A percentile compares a stretch with the other conserved stretches of the same genome.
phyloP scores from a whole-genome alignment of 2,888 invertebrate genomes.

The Abscondita cerata region DNA sequence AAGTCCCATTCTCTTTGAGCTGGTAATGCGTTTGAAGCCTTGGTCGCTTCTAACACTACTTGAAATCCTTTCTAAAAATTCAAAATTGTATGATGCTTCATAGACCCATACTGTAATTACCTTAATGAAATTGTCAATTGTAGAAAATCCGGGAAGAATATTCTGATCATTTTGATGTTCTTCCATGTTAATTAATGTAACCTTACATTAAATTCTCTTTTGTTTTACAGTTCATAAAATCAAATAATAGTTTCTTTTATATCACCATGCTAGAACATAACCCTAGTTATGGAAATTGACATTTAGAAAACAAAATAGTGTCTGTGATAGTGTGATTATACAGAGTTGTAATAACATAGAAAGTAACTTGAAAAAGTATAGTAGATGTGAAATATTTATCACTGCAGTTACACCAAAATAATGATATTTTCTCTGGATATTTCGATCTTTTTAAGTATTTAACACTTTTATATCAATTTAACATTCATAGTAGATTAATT shows the following conservation, averaged over 20 bases:
- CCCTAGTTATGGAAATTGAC: neutral
- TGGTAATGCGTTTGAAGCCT: constrained; percentile 75
- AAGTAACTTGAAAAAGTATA: too few relatives aligned
- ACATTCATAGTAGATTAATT: too few relatives aligned
- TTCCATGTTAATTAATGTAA: neutral
- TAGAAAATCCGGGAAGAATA: constrained; percentile 42
- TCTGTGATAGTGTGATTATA: too few relatives aligned
- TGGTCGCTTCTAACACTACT: constrained; percentile 71
- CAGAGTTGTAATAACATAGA: too few relatives aligned
- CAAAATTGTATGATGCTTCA: constrained; percentile 29
- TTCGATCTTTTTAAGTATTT: too few relatives aligned
- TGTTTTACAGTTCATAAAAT: too few relatives aligned
- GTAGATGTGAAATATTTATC: too few relatives aligned
- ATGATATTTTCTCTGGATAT: too few relatives aligned
- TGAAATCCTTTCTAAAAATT: constrained; percentile 69
- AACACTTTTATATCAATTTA: too few relatives aligned
- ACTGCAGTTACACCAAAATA: too few relatives aligned
- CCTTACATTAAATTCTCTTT: neutral
- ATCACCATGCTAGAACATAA: constrained; percentile 3
- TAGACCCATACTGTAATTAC: constrained; percentile 42
- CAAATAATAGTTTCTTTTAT: neutral
- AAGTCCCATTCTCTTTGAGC: constrained; percentile 73
- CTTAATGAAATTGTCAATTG: constrained; percentile 55
- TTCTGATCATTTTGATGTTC: neutral
- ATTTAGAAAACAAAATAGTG: too few relatives aligned